These are phyloP conservation scores for Salminus brasiliensis DNA, from an alignment of 2,113 vertebrate species.

Conservation along the genomic window DNA sequence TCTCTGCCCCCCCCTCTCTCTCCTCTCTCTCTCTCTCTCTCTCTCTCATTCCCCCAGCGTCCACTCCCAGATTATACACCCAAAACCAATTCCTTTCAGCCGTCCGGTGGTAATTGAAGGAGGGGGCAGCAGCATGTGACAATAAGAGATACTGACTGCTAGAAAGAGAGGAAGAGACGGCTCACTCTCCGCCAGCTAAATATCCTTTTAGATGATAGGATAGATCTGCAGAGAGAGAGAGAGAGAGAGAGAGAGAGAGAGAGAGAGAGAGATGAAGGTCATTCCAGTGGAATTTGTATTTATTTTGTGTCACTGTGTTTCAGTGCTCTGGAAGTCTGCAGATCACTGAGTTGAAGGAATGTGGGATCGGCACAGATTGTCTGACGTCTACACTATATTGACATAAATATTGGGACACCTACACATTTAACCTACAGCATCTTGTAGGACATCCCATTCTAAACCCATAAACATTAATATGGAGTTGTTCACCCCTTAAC, in stretches of 20 bases:
- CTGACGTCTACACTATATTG: no score
- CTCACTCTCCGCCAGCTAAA: slow-evolving; percentile 38
- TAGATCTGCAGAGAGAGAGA: slow-evolving; percentile 11
- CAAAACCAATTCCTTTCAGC: slow-evolving; percentile 58
- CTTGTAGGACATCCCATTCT: no score
- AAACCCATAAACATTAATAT: no score
- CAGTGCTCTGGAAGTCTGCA: neutral
- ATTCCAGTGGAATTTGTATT: slow-evolving; percentile 53
- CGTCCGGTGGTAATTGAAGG: slow-evolving; percentile 53
- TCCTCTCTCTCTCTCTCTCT: neutral
- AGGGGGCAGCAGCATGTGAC: slow-evolving; percentile 50
- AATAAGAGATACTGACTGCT: slow-evolving; percentile 44
- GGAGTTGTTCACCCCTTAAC: no score
- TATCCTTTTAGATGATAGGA: slow-evolving; percentile 22
- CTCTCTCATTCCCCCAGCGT: neutral
- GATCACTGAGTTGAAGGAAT: neutral
- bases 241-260: slow-evolving; percentile 45
- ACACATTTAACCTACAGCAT: no score
- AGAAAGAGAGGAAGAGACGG: slow-evolving; percentile 27
- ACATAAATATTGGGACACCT: no score
- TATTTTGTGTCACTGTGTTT: slow-evolving; percentile 8
- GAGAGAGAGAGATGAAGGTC: slow-evolving; percentile 43
- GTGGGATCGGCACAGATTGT: no score
- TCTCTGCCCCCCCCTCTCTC: neutral
- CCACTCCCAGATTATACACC: slow-evolving; percentile 53